Evolutionary conservation across 64 coral and sea anemone genomes (phyloP).

Genomic region (Acropora tenuis): DNA sequence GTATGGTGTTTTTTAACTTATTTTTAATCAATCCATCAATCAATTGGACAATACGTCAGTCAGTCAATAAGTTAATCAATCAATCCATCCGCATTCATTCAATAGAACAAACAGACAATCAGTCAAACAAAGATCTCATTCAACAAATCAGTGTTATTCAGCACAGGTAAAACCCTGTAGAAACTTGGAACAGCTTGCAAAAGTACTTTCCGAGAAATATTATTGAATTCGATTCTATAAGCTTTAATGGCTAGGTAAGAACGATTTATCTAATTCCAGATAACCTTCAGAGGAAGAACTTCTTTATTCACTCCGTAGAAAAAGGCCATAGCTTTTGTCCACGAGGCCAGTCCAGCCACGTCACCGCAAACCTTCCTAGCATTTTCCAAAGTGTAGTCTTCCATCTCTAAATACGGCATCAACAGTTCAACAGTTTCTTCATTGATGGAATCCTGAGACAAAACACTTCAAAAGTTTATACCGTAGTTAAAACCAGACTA

Average conservation of each 20-base stretch:
- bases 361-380: slow-evolving; percentile 99
- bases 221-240: not conserved
- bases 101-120: no score
- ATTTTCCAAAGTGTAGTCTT: slow-evolving; percentile 93
- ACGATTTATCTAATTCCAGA: not conserved
- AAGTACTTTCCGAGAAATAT: not conserved
- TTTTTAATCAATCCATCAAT: no score
- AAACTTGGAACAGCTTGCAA: no score
- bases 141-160: no score
- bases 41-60: no score
- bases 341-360: slow-evolving; percentile 93
- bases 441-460: slow-evolving; percentile 90
- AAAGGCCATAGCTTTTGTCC: slow-evolving; percentile 94
- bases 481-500: no score
- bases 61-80: no score
- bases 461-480: not conserved
- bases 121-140: no score
- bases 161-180: not conserved
- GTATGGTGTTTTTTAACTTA: no score
- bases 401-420: slow-evolving; percentile 89
- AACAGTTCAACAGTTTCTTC: slow-evolving; percentile 94
- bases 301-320: slow-evolving; percentile 98
- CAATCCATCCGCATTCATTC: no score
- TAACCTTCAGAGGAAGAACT: slow-evolving; percentile 95
- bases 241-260: not conserved